Evolutionary conservation across 2,797 vertebrate genomes (phyloP), one percentile per base, ranked within the genome.

Genomic region (Oryzias sinensis): DNA sequence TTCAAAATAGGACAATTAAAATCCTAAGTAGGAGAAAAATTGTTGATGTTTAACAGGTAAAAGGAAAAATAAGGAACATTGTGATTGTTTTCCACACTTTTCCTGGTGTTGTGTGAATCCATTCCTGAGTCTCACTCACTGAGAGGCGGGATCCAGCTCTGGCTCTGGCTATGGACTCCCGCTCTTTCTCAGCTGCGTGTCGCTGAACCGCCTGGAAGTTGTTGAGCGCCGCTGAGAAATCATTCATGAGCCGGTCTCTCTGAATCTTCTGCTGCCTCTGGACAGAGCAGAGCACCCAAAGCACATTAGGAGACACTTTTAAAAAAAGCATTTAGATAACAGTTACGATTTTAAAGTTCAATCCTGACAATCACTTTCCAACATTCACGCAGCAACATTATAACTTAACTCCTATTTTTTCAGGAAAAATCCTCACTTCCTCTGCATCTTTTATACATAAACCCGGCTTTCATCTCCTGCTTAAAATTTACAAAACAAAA

Each of bases 201-300:
- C 97, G 93, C 83, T 99, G 97, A 9, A 96, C 76, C n/a, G 87
- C 93, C 80, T 99, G 97, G 83, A 99, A 98, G 74, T 92, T 96
- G 87, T 98, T 99, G 74, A 99, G 94, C 48, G 96, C 95, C 0
- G 94, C 87, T 0, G 96, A 98, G 88, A 99, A 99, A 66, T 98
- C 96, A 43, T 93, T 97, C 97, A 98, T 98, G 82, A 99, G 91
- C n/a, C 96, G 92, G 5, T 99, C 97, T 60, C 94, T 95, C 88
- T 97, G 96, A 71, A 99, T 93, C 83, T 94, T 95, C 78, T 97
- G 96, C 27, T 97, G 97, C 62, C 96, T 93, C 97, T 98, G 81
- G 49, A 60, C 8, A 16, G 4, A 24, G 60, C 4, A 47, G 5
- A 29, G 33, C 2, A 43, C 9, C 52, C 2, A 54, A 1, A 58